Percentiles rank a stretch among this genome's conserved stretches.
Conservation (phyloP, 1,140 invertebrate species). For the Drosophila bocki region DNA sequence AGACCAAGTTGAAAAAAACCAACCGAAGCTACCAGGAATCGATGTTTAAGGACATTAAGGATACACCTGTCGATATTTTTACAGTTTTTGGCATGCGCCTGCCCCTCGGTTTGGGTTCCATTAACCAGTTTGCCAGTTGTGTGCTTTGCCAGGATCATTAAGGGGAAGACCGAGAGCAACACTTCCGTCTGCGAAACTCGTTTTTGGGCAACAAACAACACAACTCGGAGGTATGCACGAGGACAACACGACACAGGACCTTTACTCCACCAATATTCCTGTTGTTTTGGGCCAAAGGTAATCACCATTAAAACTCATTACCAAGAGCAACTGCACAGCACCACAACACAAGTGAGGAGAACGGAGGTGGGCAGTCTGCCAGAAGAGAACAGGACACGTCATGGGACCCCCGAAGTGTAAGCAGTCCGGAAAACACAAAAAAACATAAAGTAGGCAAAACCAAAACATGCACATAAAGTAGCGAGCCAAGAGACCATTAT, state of each 20-base stretch:
- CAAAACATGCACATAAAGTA: constrained; percentile 25
- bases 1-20: constrained; percentile 15
- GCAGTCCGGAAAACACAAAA: constrained; percentile 5
- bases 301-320: constrained; percentile 83
- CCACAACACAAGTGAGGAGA: constrained; percentile 29
- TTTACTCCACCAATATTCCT: constrained; percentile 28
- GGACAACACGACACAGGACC: constrained; percentile 43
- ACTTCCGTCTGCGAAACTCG: constrained; percentile 52
- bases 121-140: constrained; percentile 53
- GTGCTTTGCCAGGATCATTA: constrained; percentile 39
- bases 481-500: not conserved
- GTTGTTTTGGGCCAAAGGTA: constrained; percentile 57
- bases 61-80: constrained; percentile 83
- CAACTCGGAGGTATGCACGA: not conserved
- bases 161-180: constrained; percentile 35
- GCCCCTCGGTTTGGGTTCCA: constrained; percentile 23
- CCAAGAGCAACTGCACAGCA: constrained; percentile 58
- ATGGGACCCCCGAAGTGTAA: constrained; percentile 20
- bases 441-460: constrained; percentile 30
- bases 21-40: constrained; percentile 53
- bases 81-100: constrained; percentile 77
- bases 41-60: constrained; percentile 78
- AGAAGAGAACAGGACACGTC: constrained; percentile 42
- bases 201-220: constrained; percentile 17
- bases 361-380: constrained; percentile 27